Conservation (phyloP, 2,888 invertebrate genomes). For the Invenusta paracnida region DNA sequence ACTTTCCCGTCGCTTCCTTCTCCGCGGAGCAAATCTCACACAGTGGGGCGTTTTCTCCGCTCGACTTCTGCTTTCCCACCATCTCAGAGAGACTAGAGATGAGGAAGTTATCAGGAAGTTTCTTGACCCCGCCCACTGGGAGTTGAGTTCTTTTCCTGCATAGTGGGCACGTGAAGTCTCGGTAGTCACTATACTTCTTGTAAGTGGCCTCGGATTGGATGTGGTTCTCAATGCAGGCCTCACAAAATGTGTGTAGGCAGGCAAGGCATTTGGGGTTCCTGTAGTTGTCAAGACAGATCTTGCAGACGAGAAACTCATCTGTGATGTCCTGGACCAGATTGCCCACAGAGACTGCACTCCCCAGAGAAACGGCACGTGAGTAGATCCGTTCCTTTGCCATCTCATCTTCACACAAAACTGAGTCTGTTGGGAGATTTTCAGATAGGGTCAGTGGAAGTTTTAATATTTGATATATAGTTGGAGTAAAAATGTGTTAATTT, state of each 20-base stretch:
- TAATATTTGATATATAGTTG: no score
- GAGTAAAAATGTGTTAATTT: no score
- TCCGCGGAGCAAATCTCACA: slow-evolving; percentile 59
- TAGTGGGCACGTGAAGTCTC: slow-evolving; percentile 61
- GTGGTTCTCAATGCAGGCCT: slow-evolving; percentile 59
- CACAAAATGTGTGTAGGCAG: slow-evolving; percentile 61
- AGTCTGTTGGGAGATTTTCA: no score
- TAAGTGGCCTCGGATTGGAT: slow-evolving; percentile 60
- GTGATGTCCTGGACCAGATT: slow-evolving; percentile 60
- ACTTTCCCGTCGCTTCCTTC: slow-evolving; percentile 55
- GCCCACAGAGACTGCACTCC: slow-evolving; percentile 43
- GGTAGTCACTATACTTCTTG: slow-evolving; percentile 61
- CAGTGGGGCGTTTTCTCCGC: slow-evolving; percentile 49
- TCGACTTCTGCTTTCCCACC: slow-evolving; percentile 48
- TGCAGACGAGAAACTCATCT: slow-evolving; percentile 61
- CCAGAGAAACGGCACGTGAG: neutral
- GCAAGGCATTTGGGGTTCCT: slow-evolving; percentile 60
- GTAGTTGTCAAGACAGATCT: slow-evolving; percentile 60
- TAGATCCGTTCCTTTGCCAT: neutral
- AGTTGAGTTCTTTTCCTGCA: slow-evolving; percentile 61
- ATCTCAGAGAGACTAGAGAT: slow-evolving; percentile 59
- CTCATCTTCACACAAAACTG: neutral
- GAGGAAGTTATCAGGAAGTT: slow-evolving; percentile 61
- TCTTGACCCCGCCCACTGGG: slow-evolving; percentile 61
- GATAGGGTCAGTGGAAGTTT: no score